Evolutionary conservation across 2,888 invertebrate genomes (phyloP).

Genomic region (Uropetala carovei): DNA sequence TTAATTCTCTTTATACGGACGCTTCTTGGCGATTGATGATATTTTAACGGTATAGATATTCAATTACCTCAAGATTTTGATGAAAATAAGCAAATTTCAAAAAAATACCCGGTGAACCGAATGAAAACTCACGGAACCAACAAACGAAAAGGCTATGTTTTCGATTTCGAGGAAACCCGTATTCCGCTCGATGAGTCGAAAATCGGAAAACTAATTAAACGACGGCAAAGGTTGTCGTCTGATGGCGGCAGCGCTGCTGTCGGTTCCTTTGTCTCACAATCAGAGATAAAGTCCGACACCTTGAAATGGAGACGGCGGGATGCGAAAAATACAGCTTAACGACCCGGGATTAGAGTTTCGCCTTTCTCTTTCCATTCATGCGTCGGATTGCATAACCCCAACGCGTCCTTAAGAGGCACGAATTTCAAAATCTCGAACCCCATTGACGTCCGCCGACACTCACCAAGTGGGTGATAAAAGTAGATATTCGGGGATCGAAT

Average conservation of each 20-base stretch:
- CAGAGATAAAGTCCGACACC: neutral
- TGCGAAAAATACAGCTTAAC: neutral
- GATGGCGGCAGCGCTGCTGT: neutral
- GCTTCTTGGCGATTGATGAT: no score
- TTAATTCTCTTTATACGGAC: no score
- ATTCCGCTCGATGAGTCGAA: neutral
- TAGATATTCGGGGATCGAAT: neutral
- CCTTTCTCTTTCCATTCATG: neutral
- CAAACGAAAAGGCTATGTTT: no score
- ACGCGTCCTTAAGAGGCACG: neutral
- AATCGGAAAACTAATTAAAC: neutral
- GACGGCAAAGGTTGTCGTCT: neutral
- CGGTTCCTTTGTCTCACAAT: no score
- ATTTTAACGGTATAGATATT: no score
- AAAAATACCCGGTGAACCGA: no score
- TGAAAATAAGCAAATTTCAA: no score
- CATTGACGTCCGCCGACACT: neutral
- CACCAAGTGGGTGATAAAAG: neutral
- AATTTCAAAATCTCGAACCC: neutral
- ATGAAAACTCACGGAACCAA: no score
- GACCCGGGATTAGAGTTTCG: neutral
- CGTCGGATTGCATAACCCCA: neutral
- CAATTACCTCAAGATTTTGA: no score
- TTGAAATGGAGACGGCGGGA: neutral
- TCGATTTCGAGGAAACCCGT: neutral